Evolutionary conservation across 2,797 vertebrate species (phyloP).

Genomic region (Sebastes minor): DNA sequence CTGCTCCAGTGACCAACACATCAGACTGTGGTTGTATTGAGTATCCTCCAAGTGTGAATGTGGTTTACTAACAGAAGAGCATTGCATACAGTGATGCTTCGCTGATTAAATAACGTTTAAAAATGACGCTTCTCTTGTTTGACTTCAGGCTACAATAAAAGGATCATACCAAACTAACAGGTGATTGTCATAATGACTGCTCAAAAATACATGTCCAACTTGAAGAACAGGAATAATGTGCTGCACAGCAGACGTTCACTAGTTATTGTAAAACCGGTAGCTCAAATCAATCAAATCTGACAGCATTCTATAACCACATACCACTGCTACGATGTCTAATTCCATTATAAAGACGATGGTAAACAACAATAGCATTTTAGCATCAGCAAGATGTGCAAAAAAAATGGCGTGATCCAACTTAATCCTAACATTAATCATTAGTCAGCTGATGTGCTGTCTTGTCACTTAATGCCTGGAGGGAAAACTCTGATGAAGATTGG

Average conservation of each 20-base stretch:
- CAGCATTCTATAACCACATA: neutral
- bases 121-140: neutral
- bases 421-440: too few species aligned
- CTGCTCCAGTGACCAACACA: neutral
- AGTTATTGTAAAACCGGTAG: neutral
- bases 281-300: neutral
- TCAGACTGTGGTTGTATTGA: neutral
- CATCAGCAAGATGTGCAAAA: too few species aligned
- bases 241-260: neutral
- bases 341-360: too few species aligned
- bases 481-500: too few species aligned
- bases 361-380: too few species aligned
- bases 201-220: neutral
- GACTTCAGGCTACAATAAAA: neutral
- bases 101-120: neutral
- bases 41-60: neutral
- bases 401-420: too few species aligned
- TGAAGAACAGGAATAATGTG: neutral
- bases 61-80: neutral
- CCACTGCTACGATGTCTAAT: too few species aligned
- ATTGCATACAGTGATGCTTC: neutral
- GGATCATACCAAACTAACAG: neutral
- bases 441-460: too few species aligned
- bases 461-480: too few species aligned
- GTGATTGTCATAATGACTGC: neutral